A percentile compares a stretch with the other conserved stretches of the same genome.
Evolutionary conservation across 2,888 invertebrate genomes (phyloP).

Genomic region (Scaptomyza parva): DNA sequence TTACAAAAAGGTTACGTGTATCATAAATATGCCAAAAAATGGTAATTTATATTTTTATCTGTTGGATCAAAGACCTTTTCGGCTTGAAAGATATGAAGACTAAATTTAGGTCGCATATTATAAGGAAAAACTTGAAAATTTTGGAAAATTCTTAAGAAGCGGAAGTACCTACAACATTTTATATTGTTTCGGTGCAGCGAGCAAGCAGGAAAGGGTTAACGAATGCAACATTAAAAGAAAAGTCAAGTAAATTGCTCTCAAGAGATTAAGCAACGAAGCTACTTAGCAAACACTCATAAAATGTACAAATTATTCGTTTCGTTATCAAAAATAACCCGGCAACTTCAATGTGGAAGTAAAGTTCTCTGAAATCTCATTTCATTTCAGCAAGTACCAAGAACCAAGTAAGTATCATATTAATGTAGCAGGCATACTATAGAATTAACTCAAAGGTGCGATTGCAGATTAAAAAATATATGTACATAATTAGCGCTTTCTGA

Average conservation of each 20-base stretch:
- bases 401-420: not conserved
- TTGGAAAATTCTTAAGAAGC: no score
- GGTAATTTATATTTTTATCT: not conserved
- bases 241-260: not conserved
- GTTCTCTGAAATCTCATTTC: not conserved
- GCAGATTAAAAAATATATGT: not conserved
- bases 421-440: not conserved
- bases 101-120: not conserved
- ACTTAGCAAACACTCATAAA: not conserved
- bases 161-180: not conserved
- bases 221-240: not conserved
- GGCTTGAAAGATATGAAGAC: not conserved
- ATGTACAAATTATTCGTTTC: constrained; percentile 1
- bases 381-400: not conserved
- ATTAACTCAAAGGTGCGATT: no score
- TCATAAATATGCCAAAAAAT: not conserved
- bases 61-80: not conserved
- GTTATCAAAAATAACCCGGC: not conserved
- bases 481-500: no score
- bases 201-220: no score
- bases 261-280: not conserved
- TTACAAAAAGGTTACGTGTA: not conserved
- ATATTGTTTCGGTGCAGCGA: not conserved
- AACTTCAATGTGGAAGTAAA: not conserved
- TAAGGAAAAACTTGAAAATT: not conserved